These are phyloP conservation scores for Thamnophis elegans DNA, from an alignment of 2,797 vertebrate species.

Conservation along the genomic window DNA sequence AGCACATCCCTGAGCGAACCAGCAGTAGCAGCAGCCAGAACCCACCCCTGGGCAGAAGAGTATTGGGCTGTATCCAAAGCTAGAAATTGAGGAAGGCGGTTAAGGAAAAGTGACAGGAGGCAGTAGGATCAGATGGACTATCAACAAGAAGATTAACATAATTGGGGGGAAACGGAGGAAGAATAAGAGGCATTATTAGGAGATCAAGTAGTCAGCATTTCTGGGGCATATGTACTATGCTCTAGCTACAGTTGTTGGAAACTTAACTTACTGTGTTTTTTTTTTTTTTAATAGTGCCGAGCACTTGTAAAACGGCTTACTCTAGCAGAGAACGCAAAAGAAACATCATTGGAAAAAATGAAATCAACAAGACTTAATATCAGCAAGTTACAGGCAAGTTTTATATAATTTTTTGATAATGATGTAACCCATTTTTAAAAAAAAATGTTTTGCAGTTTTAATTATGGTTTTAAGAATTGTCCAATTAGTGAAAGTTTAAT, in stretches of 20 bases:
- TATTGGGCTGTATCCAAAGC: neutral
- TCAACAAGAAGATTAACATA: neutral
- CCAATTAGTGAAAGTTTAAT: neutral
- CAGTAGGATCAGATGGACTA: neutral
- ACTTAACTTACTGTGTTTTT: neutral
- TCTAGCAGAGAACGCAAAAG: constrained; percentile 89
- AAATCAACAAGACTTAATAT: constrained; percentile 88
- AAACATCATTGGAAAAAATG: constrained; percentile 81
- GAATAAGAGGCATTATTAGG: neutral
- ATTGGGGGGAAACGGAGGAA: neutral
- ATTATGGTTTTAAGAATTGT: neutral
- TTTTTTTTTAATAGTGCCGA: constrained; percentile 80
- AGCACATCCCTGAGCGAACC: too few species aligned
- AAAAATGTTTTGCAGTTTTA: neutral
- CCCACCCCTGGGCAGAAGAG: neutral
- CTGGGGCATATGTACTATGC: neutral
- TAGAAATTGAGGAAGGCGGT: neutral
- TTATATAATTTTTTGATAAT: too few species aligned
- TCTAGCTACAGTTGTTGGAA: neutral
- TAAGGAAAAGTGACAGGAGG: neutral
- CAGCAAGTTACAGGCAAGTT: constrained; percentile 89
- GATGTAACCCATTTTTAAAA: neutral
- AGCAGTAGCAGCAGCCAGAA: too few species aligned
- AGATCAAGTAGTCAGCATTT: neutral
- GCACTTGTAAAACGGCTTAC: constrained; percentile 91